These are phyloP conservation scores for Fregetta grallaria DNA, from an alignment of 2,113 vertebrate species.

Conservation along the genomic window DNA sequence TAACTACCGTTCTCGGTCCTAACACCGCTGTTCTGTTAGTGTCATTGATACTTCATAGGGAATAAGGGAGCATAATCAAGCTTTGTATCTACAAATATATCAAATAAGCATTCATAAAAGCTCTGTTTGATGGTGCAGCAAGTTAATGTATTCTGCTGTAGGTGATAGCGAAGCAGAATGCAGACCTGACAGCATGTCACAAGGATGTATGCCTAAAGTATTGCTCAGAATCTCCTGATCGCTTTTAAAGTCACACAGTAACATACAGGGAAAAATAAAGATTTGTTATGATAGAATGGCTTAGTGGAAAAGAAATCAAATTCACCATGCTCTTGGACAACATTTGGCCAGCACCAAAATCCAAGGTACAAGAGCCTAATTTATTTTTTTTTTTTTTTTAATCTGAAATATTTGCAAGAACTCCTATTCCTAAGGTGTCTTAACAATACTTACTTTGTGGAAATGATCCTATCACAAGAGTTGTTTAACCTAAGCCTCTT, in stretches of 20 bases:
- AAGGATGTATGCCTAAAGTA: fast-evolving
- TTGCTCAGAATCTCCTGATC: neutral
- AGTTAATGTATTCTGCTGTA: fast-evolving
- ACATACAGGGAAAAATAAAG: fast-evolving
- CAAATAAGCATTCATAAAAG: fast-evolving
- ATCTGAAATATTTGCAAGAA: neutral
- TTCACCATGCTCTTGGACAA: neutral
- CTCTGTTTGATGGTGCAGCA: neutral
- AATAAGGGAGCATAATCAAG: fast-evolving
- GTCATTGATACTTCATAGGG: fast-evolving
- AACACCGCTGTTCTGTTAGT: fast-evolving
- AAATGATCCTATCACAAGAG: neutral
- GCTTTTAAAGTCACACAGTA: neutral
- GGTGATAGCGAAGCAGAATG: fast-evolving
- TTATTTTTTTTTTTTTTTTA: neutral
- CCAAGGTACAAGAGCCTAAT: neutral
- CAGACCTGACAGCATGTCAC: fast-evolving
- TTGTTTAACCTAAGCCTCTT: neutral
- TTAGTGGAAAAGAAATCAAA: neutral
- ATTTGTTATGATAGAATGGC: neutral
- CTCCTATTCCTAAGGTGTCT: neutral
- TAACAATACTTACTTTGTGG: neutral
- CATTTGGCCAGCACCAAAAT: neutral
- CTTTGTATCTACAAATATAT: fast-evolving
- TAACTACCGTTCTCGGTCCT: fast-evolving